Evolutionary conservation across 2,797 vertebrate genomes (phyloP), one percentile per base, ranked within the genome.

Genomic region (Distichodus sexfasciatus): DNA sequence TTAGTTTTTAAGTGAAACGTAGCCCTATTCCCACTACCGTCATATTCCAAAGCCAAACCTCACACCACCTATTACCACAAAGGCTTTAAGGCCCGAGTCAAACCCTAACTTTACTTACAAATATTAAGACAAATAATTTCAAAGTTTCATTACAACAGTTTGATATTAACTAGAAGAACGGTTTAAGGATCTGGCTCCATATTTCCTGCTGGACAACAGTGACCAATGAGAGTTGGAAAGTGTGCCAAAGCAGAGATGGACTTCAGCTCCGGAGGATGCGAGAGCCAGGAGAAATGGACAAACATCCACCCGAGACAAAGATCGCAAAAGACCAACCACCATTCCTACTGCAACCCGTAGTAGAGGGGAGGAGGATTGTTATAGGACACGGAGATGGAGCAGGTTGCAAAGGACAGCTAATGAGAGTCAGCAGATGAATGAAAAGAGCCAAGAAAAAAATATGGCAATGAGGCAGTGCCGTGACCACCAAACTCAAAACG

Each of bases 401-500:
- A 68, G 72, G 60, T 68, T 64, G 75, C 74, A 65, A 84, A 84
- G 83, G 82, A 86, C 84, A 85, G 62, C 82, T 80, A 85, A 84
- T 71, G 26, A 17, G 61, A 72, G 57, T 75, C 76, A 81, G 83
- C 83, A 84, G 83, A 86, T 84, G 59, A 83, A 84, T 82, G 68
- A 79, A 82, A 81, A 82, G 81, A 81, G 71, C 48, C 55, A 50
- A 44, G 15, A 51, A 44, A 15, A 55, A 69, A 67, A 47, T 31
- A 61, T 53, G 63, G 12, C 54, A 73, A 58, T 63, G 50, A 28
- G 21, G 31, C 3, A 24, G 61, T 46, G n/a, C 21, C 41, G 6
- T n/a, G 19, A 54, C 54, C 36, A 60, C 23, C 29, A 73, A 61
- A 54, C n/a, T 46, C 29, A 23, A 35, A 4, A 41, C n/a, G 26